These are phyloP conservation scores for Drosophila neutralis DNA, from an alignment of 2,888 invertebrate genomes.

Conservation along the genomic window DNA sequence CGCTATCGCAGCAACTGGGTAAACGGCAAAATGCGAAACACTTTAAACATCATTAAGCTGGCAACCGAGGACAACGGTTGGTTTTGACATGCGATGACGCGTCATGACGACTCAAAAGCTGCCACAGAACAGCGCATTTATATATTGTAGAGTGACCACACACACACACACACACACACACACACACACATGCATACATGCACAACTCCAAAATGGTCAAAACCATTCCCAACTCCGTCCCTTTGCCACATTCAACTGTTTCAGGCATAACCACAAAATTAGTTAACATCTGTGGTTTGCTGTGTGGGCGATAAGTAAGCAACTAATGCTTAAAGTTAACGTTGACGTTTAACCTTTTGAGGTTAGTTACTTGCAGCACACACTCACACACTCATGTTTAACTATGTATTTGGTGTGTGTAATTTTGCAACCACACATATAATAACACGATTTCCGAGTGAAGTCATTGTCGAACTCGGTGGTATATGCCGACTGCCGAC, in stretches of 20 bases:
- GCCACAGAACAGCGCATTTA: constrained; percentile 68
- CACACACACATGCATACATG: neutral
- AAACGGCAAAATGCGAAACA: constrained; percentile 43
- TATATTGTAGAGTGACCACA: constrained; percentile 55
- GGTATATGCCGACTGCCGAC: neutral
- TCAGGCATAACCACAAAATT: constrained; percentile 75
- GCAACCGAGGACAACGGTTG: constrained; percentile 42
- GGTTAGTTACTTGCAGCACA: constrained; percentile 74
- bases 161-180: constrained; percentile 1
- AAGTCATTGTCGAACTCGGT: constrained; percentile 19
- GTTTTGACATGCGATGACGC: constrained; percentile 74
- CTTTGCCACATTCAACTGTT: constrained; percentile 57
- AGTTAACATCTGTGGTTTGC: constrained; percentile 74
- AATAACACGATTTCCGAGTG: constrained; percentile 13
- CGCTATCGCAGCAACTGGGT: constrained; percentile 15
- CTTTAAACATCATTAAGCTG: constrained; percentile 48
- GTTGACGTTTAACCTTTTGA: constrained; percentile 68
- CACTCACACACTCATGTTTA: neutral
- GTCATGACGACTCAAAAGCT: constrained; percentile 57
- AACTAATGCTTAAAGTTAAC: constrained; percentile 71
- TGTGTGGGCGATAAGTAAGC: constrained; percentile 68
- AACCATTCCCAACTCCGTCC: neutral
- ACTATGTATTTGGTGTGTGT: constrained; percentile 18
- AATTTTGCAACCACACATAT: constrained; percentile 19
- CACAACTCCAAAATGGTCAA: constrained; percentile 8